Evolutionary conservation across 1,140 invertebrate genomes (phyloP).

Genomic region (Ridgeia piscesae): DNA sequence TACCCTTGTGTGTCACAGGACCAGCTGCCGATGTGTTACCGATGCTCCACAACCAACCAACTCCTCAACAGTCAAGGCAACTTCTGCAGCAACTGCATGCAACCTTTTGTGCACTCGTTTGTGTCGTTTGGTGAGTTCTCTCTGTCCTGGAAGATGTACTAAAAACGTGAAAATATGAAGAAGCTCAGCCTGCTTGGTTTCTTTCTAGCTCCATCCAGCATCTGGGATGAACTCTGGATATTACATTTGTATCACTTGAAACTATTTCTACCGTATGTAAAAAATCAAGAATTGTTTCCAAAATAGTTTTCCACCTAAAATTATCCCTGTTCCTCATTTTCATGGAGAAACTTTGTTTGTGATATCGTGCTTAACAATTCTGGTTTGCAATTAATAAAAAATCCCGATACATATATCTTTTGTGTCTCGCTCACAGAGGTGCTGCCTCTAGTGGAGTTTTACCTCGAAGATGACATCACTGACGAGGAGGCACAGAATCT

Average conservation of each 20-base stretch:
- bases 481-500: conserved; percentile 85
- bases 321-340: background rate
- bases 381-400: background rate
- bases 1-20: conserved; percentile 62
- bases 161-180: background rate
- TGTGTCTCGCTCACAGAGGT: conserved; percentile 66
- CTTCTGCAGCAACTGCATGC: conserved; percentile 83
- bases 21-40: conserved; percentile 89
- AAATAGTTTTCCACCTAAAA: no score
- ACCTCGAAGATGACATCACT: conserved; percentile 79
- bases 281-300: no score
- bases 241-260: no score
- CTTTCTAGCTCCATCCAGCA: no score
- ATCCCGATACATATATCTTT: no score
- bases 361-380: background rate
- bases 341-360: no score
- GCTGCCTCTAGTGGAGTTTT: conserved; percentile 91
- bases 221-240: no score
- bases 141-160: background rate
- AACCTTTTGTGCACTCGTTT: conserved; percentile 89
- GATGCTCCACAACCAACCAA: conserved; percentile 92
- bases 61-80: conserved; percentile 69
- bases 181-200: no score
- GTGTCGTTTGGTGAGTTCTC: conserved; percentile 83
- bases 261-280: no score